These are phyloP conservation scores for Drosophila kikkawai DNA, from an alignment of 1,140 invertebrate species.

Conservation along the genomic window DNA sequence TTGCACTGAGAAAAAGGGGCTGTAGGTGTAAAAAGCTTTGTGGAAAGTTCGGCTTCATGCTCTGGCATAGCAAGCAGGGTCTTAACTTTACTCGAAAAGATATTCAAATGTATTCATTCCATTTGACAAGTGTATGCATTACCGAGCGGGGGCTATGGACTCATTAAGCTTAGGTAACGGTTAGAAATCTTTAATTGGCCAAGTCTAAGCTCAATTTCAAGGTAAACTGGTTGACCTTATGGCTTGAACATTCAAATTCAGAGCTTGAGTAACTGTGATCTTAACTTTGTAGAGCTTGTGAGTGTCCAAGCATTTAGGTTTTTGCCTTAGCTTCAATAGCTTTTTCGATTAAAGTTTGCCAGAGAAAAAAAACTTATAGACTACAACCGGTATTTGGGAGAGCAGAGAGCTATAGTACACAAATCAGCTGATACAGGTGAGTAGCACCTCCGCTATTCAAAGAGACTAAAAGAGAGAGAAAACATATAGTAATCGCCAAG, in stretches of 20 bases:
- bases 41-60: neutral
- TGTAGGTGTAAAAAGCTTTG: neutral
- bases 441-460: neutral
- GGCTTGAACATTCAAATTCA: neutral
- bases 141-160: neutral
- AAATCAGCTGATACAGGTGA: constrained; percentile 25
- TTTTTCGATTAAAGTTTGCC: neutral
- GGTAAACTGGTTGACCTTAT: constrained; percentile 9
- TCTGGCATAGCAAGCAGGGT: neutral
- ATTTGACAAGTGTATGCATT: neutral
- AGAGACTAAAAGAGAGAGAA: neutral
- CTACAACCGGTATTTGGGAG: constrained; percentile 26
- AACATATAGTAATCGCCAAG: constrained; percentile 3
- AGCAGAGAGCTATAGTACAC: neutral
- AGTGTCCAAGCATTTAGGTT: constrained; percentile 5
- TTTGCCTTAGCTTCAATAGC: neutral
- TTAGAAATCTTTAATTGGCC: constrained; percentile 17
- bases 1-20: neutral
- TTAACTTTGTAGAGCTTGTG: neutral
- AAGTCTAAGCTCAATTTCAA: constrained; percentile 36
- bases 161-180: constrained; percentile 11
- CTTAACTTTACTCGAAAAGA: too few species aligned
- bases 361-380: neutral
- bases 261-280: constrained; percentile 18
- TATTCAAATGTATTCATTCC: neutral